Percentiles rank a stretch among this genome's conserved stretches.
Evolutionary conservation across 2,113 vertebrate genomes (phyloP).

Genomic region (Cyanocitta stelleri): DNA sequence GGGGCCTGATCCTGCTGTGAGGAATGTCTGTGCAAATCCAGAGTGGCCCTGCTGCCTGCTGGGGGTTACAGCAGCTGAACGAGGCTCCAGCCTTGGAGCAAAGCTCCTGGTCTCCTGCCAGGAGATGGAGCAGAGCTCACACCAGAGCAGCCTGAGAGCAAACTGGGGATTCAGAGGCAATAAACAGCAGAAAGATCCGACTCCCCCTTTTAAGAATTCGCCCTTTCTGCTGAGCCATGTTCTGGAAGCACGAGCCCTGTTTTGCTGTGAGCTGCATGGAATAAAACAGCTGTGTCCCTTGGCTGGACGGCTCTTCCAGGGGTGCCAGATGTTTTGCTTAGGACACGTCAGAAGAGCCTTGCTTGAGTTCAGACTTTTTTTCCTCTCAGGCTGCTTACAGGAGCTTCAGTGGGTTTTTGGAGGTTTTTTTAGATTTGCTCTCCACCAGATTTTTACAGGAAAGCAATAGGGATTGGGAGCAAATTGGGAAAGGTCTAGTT

Average conservation of each 20-base stretch:
- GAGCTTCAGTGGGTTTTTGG: neutral
- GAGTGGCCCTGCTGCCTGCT: neutral
- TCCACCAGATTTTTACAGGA: neutral
- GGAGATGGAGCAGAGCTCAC: neutral
- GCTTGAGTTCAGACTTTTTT: neutral
- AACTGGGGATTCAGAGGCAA: neutral
- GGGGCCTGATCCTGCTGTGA: slow-evolving; percentile 8
- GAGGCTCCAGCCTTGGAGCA: neutral
- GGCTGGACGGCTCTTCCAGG: slow-evolving; percentile 24
- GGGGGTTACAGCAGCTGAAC: neutral
- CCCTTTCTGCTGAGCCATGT: slow-evolving; percentile 47
- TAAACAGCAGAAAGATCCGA: neutral
- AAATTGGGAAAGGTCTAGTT: neutral
- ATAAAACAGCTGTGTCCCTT: slow-evolving; percentile 48
- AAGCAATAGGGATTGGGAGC: neutral
- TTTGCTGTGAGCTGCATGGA: neutral
- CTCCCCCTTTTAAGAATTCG: neutral
- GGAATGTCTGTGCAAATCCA: neutral
- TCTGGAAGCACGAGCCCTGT: neutral
- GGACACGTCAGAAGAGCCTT: slow-evolving; percentile 45
- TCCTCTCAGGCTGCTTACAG: neutral
- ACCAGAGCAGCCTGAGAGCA: neutral
- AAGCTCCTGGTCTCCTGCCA: neutral
- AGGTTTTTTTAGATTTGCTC: neutral
- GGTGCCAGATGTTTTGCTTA: slow-evolving; percentile 59